phyloP scores from a whole-genome alignment of 2,113 vertebrate genomes.

The Crotalus tigris region DNA sequence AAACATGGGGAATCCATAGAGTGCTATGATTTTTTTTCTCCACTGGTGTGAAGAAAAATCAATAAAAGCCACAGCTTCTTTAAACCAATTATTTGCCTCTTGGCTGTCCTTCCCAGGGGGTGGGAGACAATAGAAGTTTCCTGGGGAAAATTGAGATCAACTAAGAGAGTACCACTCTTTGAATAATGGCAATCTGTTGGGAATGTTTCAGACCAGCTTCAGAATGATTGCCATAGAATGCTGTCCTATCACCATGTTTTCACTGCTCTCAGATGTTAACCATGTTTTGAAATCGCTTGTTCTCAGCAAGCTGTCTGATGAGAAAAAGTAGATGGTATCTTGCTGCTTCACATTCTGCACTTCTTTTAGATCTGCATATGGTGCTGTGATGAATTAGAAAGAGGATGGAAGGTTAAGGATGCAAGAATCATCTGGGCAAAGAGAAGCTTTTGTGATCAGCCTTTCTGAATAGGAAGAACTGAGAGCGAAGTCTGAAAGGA shows the following conservation, averaged over 20 bases:
- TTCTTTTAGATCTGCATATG: slow-evolving; percentile 9
- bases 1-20: neutral
- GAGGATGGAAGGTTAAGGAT: neutral
- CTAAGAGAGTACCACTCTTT: neutral
- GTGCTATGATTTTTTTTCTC: neutral
- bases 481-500: neutral
- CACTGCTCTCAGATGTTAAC: slow-evolving; percentile 26
- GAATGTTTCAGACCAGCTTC: neutral
- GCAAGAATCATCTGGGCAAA: neutral
- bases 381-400: neutral
- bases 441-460: neutral
- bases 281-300: slow-evolving; percentile 15
- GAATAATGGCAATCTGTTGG: neutral
- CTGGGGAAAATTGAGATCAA: neutral
- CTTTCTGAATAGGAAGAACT: neutral
- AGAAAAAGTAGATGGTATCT: neutral
- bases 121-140: slow-evolving; percentile 2
- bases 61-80: neutral
- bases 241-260: slow-evolving; percentile 5
- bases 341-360: neutral
- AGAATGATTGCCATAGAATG: slow-evolving; percentile 25
- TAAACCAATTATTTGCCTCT: neutral
- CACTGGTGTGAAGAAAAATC: neutral
- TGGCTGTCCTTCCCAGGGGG: neutral
- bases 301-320: slow-evolving; percentile 20